Conservation (phyloP, 2,888 invertebrate species). For the Volucella zonaria region DNA sequence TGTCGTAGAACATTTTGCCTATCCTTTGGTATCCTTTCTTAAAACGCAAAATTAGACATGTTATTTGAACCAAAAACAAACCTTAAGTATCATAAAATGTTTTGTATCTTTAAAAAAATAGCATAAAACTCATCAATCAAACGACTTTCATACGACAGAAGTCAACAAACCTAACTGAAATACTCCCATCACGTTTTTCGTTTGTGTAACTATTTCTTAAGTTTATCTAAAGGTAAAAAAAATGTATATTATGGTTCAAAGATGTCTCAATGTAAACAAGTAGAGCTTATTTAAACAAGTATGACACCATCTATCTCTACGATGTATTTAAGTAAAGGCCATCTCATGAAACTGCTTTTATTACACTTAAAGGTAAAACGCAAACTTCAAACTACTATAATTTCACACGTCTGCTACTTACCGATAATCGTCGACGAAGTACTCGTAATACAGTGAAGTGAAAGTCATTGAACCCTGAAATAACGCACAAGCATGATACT, state of each 20-base stretch:
- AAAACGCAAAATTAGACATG: no score
- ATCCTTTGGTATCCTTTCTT: no score
- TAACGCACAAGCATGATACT: slow-evolving; percentile 40
- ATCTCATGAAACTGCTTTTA: slow-evolving; percentile 27
- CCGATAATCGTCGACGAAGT: slow-evolving; percentile 34
- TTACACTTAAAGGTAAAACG: slow-evolving; percentile 34
- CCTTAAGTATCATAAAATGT: no score
- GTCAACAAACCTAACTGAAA: no score
- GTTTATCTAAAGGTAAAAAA: not conserved
- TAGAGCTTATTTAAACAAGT: slow-evolving; percentile 22
- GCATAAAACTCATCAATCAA: no score
- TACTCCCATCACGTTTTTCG: no score
- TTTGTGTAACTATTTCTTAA: no score
- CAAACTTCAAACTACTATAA: slow-evolving; percentile 19
- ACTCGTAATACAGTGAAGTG: slow-evolving; percentile 51
- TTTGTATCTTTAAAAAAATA: no score
- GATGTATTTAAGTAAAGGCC: slow-evolving; percentile 21
- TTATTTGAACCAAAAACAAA: no score
- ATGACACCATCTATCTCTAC: not conserved
- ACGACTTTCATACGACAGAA: no score
- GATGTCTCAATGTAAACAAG: slow-evolving; percentile 13
- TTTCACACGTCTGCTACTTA: slow-evolving; percentile 53
- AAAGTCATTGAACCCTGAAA: slow-evolving; percentile 71
- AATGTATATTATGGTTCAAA: not conserved
- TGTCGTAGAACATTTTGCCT: no score